phyloP scores from a whole-genome alignment of 92 coral and sea anemone species.

The Umimayanthus chanpuru region DNA sequence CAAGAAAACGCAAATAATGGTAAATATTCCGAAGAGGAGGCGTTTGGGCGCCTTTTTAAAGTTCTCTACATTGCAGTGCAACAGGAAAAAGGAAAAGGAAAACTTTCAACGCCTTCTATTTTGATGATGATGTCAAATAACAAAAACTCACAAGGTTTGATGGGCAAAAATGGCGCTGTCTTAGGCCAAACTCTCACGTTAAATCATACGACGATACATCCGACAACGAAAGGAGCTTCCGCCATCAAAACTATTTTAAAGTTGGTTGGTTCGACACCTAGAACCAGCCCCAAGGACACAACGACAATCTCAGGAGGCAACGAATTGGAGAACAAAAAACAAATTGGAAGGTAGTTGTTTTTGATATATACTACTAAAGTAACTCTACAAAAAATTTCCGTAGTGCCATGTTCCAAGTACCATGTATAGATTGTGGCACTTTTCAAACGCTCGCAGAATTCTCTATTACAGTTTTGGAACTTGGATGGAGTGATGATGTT shows the following conservation, averaged over 20 bases:
- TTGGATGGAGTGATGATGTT: no score
- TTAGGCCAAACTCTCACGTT: background rate
- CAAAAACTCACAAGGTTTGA: background rate
- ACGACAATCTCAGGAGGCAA: background rate
- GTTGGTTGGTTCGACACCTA: background rate
- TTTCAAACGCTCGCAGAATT: no score
- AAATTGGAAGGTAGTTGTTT: background rate
- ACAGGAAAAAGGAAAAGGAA: background rate
- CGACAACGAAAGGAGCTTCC: background rate
- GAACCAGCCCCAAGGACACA: background rate
- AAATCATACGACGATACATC: background rate
- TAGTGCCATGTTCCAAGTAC: no score
- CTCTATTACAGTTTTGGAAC: no score
- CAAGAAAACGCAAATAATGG: conserved; percentile 22
- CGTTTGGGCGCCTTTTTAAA: conserved; percentile 37
- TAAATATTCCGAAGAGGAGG: conserved; percentile 26
- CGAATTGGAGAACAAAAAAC: background rate
- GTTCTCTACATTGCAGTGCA: conserved; percentile 25
- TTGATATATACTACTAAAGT: background rate
- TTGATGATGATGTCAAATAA: conserved; percentile 2
- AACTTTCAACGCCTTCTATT: background rate
- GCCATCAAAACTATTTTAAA: background rate
- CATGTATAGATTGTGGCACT: no score
- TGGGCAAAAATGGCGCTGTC: background rate
- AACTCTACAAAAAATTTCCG: background rate